Conservation (phyloP, 1,140 invertebrate genomes). For the Lanistes nyassanus region DNA sequence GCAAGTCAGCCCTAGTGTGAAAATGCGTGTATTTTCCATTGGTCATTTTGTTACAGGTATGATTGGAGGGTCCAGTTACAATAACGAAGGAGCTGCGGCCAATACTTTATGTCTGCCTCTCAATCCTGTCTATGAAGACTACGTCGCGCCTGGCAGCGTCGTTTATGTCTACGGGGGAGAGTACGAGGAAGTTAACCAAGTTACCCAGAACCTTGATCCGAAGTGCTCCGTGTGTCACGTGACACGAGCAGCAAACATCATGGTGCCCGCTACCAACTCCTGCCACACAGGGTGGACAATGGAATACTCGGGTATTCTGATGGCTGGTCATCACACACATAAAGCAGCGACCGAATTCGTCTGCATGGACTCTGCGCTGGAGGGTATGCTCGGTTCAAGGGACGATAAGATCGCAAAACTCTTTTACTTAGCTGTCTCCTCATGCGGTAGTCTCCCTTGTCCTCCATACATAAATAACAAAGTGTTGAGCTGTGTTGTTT, state of each 20-base stretch:
- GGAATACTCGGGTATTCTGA: constrained; percentile 20
- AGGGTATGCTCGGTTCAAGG: neutral
- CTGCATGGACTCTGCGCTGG: constrained; percentile 28
- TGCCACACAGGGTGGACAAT: constrained; percentile 41
- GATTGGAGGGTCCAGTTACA: neutral
- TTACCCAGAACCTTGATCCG: neutral
- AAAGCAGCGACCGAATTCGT: constrained; percentile 13
- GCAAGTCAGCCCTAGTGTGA: too few species aligned
- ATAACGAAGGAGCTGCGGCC: neutral
- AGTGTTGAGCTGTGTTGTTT: constrained; percentile 24
- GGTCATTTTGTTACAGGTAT: neutral
- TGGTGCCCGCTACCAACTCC: constrained; percentile 37
- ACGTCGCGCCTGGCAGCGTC: neutral
- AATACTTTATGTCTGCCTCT: neutral
- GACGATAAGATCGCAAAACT: constrained; percentile 8
- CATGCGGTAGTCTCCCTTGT: constrained; percentile 20
- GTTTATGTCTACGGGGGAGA: neutral
- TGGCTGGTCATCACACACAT: constrained; percentile 24
- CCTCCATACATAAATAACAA: constrained; percentile 16
- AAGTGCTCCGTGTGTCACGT: neutral
- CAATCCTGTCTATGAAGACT: neutral
- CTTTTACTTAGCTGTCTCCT: constrained; percentile 13
- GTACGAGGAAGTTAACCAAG: neutral
- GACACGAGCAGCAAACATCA: constrained; percentile 3
- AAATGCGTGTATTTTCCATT: too few species aligned